Evolutionary conservation across 2,888 invertebrate genomes (phyloP).

Genomic region (Netelia inedita): DNA sequence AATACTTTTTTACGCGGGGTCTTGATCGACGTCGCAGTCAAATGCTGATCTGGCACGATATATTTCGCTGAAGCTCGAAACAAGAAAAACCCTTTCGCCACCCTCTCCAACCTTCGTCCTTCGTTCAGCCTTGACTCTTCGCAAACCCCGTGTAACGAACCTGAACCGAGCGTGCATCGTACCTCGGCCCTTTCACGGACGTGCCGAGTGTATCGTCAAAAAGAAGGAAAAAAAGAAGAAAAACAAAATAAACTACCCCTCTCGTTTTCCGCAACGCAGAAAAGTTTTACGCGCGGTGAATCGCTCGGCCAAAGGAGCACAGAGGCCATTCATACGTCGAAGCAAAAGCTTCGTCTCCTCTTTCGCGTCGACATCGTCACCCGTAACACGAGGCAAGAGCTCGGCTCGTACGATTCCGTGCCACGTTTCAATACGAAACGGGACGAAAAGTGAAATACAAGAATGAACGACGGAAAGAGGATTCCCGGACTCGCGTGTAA

Average conservation of each 20-base stretch:
- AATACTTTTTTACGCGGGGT: constrained; percentile 3
- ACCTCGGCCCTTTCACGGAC: too few relatives aligned
- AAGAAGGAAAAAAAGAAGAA: too few relatives aligned
- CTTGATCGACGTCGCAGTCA: neutral
- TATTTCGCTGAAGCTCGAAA: neutral
- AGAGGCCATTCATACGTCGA: constrained; percentile 70
- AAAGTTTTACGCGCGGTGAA: constrained; percentile 67
- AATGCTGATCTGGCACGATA: neutral
- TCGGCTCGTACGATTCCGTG: constrained; percentile 21
- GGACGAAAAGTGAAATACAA: constrained; percentile 67
- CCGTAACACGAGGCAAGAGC: constrained; percentile 38
- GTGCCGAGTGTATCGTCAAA: too few relatives aligned
- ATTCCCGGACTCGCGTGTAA: constrained; percentile 20
- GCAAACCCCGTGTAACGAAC: too few relatives aligned
- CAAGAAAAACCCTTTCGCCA: neutral
- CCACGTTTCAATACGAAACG: constrained; percentile 78
- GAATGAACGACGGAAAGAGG: neutral
- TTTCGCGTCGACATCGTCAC: constrained; percentile 31
- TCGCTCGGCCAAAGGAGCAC: constrained; percentile 2
- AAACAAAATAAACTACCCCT: neutral
- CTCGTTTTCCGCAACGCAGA: constrained; percentile 64
- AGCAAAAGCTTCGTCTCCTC: constrained; percentile 36
- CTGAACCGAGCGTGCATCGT: too few relatives aligned
- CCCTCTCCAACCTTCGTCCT: too few relatives aligned
- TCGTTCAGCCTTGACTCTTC: too few relatives aligned